Evolutionary conservation across 2,888 invertebrate species (phyloP).

Genomic region (Tolmerus cingulatus): DNA sequence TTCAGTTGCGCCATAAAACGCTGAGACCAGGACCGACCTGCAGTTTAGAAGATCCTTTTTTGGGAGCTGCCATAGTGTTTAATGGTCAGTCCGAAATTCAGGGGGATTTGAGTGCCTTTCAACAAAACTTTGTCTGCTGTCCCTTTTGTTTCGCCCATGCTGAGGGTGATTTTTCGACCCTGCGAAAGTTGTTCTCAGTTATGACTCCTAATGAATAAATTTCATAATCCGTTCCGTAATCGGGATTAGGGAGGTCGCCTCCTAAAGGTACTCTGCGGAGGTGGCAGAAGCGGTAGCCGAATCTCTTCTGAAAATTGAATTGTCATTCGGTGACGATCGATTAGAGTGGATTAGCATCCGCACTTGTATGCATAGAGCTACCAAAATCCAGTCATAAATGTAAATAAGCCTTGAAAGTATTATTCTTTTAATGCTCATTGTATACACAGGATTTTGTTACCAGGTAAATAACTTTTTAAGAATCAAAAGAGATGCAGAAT

Average conservation of each 20-base stretch:
- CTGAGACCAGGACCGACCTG: not conserved
- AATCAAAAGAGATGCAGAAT: not conserved
- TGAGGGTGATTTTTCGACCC: constrained; percentile 25
- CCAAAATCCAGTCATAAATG: not conserved
- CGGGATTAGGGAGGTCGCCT: not conserved
- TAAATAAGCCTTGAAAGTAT: not conserved
- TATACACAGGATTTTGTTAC: not conserved
- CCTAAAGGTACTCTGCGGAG: not conserved
- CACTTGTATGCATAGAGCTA: not conserved
- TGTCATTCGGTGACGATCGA: not conserved
- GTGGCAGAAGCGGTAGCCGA: not conserved
- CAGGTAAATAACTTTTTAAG: not conserved
- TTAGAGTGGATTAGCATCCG: not conserved
- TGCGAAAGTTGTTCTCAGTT: constrained; percentile 7
- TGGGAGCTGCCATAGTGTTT: constrained; percentile 5
- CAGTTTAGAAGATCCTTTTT: constrained; percentile 26
- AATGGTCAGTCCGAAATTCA: constrained; percentile 17
- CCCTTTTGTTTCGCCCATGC: constrained; percentile 14
- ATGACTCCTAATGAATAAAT: constrained; percentile 31
- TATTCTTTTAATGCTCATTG: not conserved
- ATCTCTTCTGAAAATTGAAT: not conserved
- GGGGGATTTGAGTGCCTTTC: constrained; percentile 20
- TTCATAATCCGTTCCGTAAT: constrained; percentile 17
- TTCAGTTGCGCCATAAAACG: not conserved
- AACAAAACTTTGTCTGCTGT: not conserved